Evolutionary conservation across 2,113 vertebrate species (phyloP), one percentile per base, ranked within the genome.

Genomic region (Sigmodon hispidus): DNA sequence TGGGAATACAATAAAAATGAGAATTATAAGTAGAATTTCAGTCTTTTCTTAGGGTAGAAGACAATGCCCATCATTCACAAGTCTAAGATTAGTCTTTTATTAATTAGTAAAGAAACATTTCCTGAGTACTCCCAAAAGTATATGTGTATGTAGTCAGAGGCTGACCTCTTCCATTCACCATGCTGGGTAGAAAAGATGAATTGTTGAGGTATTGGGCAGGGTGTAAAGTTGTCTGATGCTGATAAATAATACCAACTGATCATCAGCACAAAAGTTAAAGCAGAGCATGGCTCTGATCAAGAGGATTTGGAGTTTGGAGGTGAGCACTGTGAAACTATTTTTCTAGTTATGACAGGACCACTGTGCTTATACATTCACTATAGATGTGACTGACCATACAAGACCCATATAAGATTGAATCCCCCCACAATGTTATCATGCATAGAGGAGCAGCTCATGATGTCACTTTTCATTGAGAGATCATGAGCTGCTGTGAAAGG

Each of bases 1-100:
- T 95, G 92, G 92, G 95, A 97, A 65, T 63, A 80, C 43, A 94
- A 63, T 87, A 85, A 93, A 97, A 96, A 95, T 94, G 96, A 95
- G 81, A 96, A 94, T 92, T 77, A 22, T 76, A 94, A 97, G 93
- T 61, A 94, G 90, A 92, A 93, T 93, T 95, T 93, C n/a, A 92
- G 45, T 91, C 93, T 96, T 94, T 95, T 96, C 63, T 96, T 90
- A 85, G 15, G 69, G 43, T 40, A 81, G 92, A 96, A 96, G 93
- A 96, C 95, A 97, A 93, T 95, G 88, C 85, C 85, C 86, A 89
- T 94, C 57, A 75, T 65, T 91, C 61, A 88, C 36, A 61, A 89
- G 67, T 69, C 92, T 95, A 94, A 96, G 76, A 96, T 94, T 97
- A 85, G 43, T 94, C 76, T 95, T 93, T 76, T 67, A 85, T 94